Percentiles rank a stretch among this genome's conserved stretches.
These are phyloP conservation scores for Unio pictorum DNA, from an alignment of 2,888 invertebrate species.

Conservation along the genomic window DNA sequence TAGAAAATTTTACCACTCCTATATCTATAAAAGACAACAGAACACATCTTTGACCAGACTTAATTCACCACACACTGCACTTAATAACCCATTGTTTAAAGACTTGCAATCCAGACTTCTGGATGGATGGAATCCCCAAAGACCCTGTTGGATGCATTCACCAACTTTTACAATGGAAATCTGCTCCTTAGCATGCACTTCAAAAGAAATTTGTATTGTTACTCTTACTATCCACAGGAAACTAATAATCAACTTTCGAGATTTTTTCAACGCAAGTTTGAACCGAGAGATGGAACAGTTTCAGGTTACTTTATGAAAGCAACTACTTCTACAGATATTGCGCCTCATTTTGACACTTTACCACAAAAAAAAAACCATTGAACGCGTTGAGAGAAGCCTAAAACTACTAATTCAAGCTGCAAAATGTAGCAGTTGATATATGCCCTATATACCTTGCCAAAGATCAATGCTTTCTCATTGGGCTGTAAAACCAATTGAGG, in stretches of 20 bases:
- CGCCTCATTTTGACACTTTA: constrained; percentile 37
- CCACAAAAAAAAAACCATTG: constrained; percentile 23
- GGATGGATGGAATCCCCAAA: constrained; percentile 27
- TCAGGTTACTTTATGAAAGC: constrained; percentile 32
- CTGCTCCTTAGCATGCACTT: constrained; percentile 28
- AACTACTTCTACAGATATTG: constrained; percentile 23
- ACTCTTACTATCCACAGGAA: constrained; percentile 31
- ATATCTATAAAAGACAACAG: too few relatives aligned
- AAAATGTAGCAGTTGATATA: constrained; percentile 17
- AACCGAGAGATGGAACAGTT: constrained; percentile 33
- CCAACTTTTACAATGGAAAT: constrained; percentile 20
- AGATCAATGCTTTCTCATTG: constrained; percentile 38
- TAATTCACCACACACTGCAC: neutral
- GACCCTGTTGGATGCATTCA: constrained; percentile 26
- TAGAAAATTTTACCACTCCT: too few relatives aligned
- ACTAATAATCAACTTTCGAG: constrained; percentile 28
- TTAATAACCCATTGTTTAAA: constrained; percentile 28
- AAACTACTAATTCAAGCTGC: constrained; percentile 23
- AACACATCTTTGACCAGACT: too few relatives aligned
- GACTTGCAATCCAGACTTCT: constrained; percentile 31
- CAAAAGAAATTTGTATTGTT: constrained; percentile 31
- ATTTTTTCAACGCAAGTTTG: constrained; percentile 38
- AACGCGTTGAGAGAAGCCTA: constrained; percentile 38
- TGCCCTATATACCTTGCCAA: constrained; percentile 2
- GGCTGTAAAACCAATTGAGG: constrained; percentile 43